Percentiles rank a stretch among this genome's conserved stretches.
phyloP scores from a whole-genome alignment of 2,113 vertebrate species.

The Oophaga pumilio region DNA sequence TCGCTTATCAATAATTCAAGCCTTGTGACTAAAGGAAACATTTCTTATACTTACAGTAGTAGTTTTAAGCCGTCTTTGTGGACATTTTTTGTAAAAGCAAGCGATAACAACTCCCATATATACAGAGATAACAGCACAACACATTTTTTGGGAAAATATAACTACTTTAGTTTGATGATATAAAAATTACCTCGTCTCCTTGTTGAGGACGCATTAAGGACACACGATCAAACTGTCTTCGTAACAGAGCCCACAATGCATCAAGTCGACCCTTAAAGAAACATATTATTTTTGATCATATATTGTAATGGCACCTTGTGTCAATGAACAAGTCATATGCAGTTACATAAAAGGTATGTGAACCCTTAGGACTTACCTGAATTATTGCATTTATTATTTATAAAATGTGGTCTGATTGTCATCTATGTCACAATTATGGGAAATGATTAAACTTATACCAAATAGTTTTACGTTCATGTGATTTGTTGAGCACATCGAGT shows the following conservation, averaged over 20 bases:
- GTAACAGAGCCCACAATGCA: constrained; percentile 88
- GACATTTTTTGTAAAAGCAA: not conserved
- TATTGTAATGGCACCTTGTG: not conserved
- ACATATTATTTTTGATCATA: not conserved
- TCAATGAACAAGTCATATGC: not conserved
- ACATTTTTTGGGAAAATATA: no score
- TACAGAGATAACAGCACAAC: not conserved
- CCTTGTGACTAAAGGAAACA: no score
- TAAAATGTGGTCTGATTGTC: no score
- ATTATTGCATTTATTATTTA: no score
- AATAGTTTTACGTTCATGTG: no score
- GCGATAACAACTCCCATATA: not conserved
- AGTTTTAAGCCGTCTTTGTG: no score
- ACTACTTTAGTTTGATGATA: not conserved
- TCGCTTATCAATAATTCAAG: no score
- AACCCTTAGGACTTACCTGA: no score
- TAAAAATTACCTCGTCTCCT: constrained; percentile 81
- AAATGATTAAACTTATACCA: no score
- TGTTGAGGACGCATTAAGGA: constrained; percentile 93
- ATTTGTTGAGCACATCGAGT: no score
- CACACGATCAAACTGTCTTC: constrained; percentile 88
- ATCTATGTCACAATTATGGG: no score
- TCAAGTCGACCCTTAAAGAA: constrained; percentile 84
- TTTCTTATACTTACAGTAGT: no score
- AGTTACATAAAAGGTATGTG: not conserved